Percentiles rank a stretch among this genome's conserved stretches.
Evolutionary conservation across 2,113 vertebrate genomes (phyloP).

Genomic region (Tonatia bakeri): DNA sequence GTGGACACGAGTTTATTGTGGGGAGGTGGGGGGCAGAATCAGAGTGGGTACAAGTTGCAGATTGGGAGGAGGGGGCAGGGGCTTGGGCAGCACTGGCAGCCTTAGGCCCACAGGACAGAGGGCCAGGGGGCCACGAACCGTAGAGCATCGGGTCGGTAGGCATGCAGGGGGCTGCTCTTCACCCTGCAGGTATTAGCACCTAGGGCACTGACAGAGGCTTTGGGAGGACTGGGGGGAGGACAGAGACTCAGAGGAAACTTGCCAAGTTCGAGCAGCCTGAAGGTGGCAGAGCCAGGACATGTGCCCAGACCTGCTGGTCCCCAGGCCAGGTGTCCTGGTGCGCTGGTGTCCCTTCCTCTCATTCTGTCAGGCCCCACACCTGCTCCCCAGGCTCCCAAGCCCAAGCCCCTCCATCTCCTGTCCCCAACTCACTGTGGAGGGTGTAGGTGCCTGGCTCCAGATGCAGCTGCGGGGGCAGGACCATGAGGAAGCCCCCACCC

Average conservation of each 20-base stretch:
- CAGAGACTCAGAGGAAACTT: background rate
- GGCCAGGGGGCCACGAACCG: background rate
- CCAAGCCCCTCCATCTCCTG: background rate
- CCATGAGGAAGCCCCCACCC: background rate
- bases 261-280: no score
- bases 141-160: rapidly evolving
- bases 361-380: background rate
- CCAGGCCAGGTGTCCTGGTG: background rate
- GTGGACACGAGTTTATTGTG: conserved; percentile 6
- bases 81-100: background rate
- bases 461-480: background rate
- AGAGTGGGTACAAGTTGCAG: background rate
- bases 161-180: background rate
- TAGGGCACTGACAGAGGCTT: background rate
- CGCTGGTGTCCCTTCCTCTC: background rate
- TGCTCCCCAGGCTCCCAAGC: background rate
- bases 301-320: background rate
- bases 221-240: background rate
- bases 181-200: background rate
- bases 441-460: conserved; percentile 17
- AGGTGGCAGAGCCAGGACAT: background rate
- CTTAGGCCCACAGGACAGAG: background rate
- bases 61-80: background rate
- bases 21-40: background rate
- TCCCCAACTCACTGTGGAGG: conserved; percentile 29